Conservation (phyloP, 2,888 invertebrate species). For the Hemicrepidius hirtus region DNA sequence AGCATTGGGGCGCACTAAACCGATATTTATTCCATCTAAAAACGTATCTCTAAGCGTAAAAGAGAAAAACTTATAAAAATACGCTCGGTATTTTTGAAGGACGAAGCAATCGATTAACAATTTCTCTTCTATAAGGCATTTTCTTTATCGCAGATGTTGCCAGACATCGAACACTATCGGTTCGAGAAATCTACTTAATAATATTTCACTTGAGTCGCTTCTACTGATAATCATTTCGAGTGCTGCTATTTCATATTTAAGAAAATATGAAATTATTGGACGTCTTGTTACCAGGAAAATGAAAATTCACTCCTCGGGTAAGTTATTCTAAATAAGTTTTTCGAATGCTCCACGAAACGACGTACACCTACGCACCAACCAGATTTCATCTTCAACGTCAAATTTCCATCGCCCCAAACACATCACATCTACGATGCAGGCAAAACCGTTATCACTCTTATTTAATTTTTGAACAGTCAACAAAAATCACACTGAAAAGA, state of each 20-base stretch:
- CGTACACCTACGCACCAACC: constrained; percentile 26
- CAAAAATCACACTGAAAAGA: constrained; percentile 13
- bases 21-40: constrained; percentile 52
- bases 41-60: constrained; percentile 48
- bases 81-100: constrained; percentile 43
- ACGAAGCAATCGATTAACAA: constrained; percentile 50
- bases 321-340: constrained; percentile 47
- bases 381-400: constrained; percentile 36
- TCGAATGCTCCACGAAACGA: constrained; percentile 20
- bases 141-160: constrained; percentile 52
- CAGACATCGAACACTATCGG: constrained; percentile 52
- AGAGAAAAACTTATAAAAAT: constrained; percentile 49
- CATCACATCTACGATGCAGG: constrained; percentile 23
- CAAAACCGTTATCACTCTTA: constrained; percentile 31
- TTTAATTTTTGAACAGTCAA: constrained; percentile 36
- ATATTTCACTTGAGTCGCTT: constrained; percentile 50
- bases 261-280: constrained; percentile 53
- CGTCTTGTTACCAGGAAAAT: constrained; percentile 21
- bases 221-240: constrained; percentile 49
- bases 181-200: constrained; percentile 49
- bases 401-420: constrained; percentile 29
- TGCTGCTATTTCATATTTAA: constrained; percentile 51
- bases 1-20: constrained; percentile 45
- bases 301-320: constrained; percentile 41
- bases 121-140: constrained; percentile 50